Base-by-base conservation (phyloP, 2,888 invertebrate genomes). In the Drosophila anomalipes region DNA sequence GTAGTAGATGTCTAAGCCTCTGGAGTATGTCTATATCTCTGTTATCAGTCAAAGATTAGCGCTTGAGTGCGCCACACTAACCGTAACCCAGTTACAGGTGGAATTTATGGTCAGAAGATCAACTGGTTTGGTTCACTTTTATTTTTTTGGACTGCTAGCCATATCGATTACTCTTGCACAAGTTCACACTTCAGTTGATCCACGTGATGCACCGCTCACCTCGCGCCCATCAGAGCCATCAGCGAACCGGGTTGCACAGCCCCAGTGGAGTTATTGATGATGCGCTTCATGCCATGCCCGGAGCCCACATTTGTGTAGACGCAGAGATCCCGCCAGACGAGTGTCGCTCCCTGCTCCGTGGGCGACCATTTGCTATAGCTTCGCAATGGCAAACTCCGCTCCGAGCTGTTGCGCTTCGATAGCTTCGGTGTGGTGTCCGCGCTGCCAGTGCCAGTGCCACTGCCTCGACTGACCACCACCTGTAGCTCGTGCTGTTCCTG, bases 181-280 rank as follows among this genome's bases (percentile, higher is more conserved):
- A 41, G 52, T 66, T 61, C 9, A 62, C 64, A 47, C 51, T 19
- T 32, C 37, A 49, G 7, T 26, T 44, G 22, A 44, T 22, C 22
- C 44, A 44, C 4, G 16, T 37, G 26, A 63, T 14, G n/a, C 47
- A 26, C 22, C 3, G 26, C 94, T 94, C 94, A 97, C 97, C 97
- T 96, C 74, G 97, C 95, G 70, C 97, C 97, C 96, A 98, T 96
- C 71, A 98, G 93, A 0, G 97, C 97, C 74, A 97, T 96, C 82
- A 98, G 94, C 79, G 96, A 96, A 10, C 97, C 97, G 12, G 97
- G 96, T 89, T 96, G 96, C 7, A 97, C 96, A 39, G 96, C 96
- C 54, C 98, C 98, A 75, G 96, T 96, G 5, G 97, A 97, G 96
- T 95, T 96, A 91, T 97, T 97, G 41, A 97, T 95, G 58, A 97